These are phyloP conservation scores for Narcine bancroftii DNA, from an alignment of 2,113 vertebrate genomes.

Conservation along the genomic window DNA sequence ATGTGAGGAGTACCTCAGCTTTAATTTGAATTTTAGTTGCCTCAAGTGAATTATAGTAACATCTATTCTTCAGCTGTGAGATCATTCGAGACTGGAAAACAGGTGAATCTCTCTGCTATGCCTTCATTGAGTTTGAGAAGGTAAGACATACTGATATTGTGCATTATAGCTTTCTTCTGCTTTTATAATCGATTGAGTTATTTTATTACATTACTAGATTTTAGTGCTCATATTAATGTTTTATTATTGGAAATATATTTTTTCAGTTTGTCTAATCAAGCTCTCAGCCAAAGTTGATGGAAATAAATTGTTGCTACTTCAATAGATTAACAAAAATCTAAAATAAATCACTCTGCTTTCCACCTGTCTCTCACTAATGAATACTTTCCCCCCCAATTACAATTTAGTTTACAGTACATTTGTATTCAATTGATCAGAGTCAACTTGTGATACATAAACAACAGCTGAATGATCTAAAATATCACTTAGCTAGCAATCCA, in stretches of 20 bases:
- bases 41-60: not conserved
- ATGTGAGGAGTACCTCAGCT: not conserved
- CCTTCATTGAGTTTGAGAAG: constrained; percentile 98
- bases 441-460: not conserved
- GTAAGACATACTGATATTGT: constrained; percentile 50
- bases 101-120: constrained; percentile 92
- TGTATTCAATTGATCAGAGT: not conserved
- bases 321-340: not conserved
- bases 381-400: too few relatives aligned
- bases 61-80: constrained; percentile 74
- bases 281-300: not conserved
- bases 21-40: not conserved
- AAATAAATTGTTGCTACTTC: not conserved
- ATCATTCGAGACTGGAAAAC: constrained; percentile 95
- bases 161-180: not conserved
- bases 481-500: not conserved
- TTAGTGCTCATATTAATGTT: not conserved
- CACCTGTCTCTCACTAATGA: not conserved
- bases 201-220: not conserved
- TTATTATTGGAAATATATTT: not conserved
- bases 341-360: not conserved
- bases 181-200: not conserved
- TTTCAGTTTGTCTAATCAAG: not conserved
- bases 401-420: too few relatives aligned
- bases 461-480: not conserved